phyloP scores from a whole-genome alignment of 1,140 invertebrate species.

The Nebria ingens region DNA sequence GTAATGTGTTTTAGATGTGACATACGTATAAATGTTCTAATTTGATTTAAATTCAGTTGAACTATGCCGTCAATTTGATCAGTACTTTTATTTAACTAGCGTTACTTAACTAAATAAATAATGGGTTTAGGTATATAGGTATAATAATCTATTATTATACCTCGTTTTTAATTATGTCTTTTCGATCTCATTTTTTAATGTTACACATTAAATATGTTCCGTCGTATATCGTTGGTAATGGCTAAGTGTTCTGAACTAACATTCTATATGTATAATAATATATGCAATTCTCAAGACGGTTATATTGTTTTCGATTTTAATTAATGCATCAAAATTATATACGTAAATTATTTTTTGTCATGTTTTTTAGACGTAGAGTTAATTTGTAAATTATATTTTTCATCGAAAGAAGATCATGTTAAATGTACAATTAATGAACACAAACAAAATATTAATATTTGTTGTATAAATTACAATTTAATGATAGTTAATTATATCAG shows the following conservation, averaged over 20 bases:
- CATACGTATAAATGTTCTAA: too few species aligned
- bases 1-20: too few species aligned
- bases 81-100: not conserved
- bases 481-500: not conserved
- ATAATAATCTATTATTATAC: too few species aligned
- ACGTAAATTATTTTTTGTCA: not conserved
- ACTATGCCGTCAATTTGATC: too few species aligned
- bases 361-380: not conserved
- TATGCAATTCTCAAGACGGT: too few species aligned
- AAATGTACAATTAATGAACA: not conserved
- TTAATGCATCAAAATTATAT: not conserved
- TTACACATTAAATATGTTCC: not conserved
- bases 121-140: constrained; percentile 3
- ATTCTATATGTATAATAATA: not conserved
- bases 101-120: not conserved
- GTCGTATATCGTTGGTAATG: constrained; percentile 4
- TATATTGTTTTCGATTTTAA: too few species aligned
- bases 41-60: too few species aligned
- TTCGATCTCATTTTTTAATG: constrained; percentile 5
- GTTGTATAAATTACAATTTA: not conserved
- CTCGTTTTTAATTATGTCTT: not conserved
- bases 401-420: not conserved
- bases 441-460: too few species aligned
- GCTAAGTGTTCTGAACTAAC: constrained; percentile 6
- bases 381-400: not conserved